A percentile compares a stretch with the other conserved stretches of the same genome.
Evolutionary conservation across 2,797 vertebrate genomes (phyloP).

Genomic region (Capromys pilorides): DNA sequence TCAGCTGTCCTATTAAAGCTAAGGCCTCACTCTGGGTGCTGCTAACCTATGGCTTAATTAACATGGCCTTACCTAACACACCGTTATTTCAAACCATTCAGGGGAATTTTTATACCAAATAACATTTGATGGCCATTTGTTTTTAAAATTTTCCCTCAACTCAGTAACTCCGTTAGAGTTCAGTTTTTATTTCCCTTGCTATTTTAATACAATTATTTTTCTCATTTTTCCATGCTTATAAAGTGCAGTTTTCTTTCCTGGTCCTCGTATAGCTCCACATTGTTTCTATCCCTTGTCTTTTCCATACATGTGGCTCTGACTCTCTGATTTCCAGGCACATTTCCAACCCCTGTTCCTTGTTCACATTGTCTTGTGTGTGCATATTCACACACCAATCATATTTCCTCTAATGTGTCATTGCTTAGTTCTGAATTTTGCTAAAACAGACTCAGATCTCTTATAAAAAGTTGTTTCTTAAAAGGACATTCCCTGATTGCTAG

Average conservation of each 20-base stretch:
- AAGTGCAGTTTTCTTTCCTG: background rate
- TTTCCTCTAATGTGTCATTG: background rate
- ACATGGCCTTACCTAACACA: background rate
- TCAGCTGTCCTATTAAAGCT: background rate
- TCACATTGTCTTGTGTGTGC: background rate
- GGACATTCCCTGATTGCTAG: background rate
- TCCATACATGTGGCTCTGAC: background rate
- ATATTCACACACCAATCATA: background rate
- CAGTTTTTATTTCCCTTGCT: background rate
- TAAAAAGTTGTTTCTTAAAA: background rate
- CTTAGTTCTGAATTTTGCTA: background rate
- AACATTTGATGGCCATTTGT: background rate
- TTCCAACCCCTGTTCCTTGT: background rate
- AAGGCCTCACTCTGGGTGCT: background rate
- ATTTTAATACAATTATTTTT: background rate
- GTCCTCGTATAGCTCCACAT: background rate
- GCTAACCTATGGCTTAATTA: background rate
- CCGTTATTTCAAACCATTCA: background rate
- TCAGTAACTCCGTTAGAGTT: background rate
- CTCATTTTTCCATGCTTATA: background rate
- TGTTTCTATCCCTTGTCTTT: background rate
- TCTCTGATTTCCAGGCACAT: background rate
- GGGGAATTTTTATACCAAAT: background rate
- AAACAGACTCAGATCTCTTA: background rate
- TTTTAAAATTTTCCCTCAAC: background rate